Evolutionary conservation across 2,888 invertebrate species (phyloP).

Genomic region (Caenorhabditis macrosperma): DNA sequence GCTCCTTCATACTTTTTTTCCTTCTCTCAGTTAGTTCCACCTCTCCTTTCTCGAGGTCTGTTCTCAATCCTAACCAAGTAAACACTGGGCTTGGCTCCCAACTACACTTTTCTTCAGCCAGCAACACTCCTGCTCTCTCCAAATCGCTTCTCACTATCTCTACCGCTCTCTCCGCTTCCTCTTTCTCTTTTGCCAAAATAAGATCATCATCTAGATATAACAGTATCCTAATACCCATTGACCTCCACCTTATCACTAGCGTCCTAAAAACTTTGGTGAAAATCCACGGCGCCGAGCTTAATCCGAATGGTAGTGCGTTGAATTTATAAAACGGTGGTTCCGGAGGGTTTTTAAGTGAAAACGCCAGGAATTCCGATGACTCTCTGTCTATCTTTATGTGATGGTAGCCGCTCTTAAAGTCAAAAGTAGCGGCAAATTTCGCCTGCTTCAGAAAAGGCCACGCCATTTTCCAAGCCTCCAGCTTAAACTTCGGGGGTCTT

Average conservation of each 20-base stretch:
- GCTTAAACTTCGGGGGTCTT: neutral
- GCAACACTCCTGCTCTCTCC: neutral
- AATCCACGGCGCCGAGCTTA: conserved; percentile 1
- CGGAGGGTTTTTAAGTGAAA: neutral
- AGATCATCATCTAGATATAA: conserved; percentile 19
- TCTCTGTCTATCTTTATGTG: neutral
- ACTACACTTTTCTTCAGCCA: conserved; percentile 16
- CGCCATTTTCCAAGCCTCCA: conserved; percentile 1
- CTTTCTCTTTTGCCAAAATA: neutral
- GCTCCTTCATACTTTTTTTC: neutral
- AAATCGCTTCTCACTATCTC: neutral
- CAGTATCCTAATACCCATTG: neutral
- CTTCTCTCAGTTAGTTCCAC: neutral
- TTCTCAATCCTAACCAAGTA: conserved; percentile 2
- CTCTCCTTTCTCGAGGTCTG: neutral
- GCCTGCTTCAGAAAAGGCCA: neutral
- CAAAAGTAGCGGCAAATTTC: conserved; percentile 12
- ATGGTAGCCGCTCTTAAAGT: conserved; percentile 12
- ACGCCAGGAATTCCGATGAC: neutral
- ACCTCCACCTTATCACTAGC: conserved; percentile 2
- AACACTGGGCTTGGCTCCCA: neutral
- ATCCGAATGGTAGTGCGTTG: conserved; percentile 4
- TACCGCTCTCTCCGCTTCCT: neutral
- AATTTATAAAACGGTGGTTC: conserved; percentile 2
- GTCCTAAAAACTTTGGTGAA: conserved; percentile 18